Evolutionary conservation across 2,888 invertebrate genomes (phyloP), one percentile per base, ranked within the genome.

Genomic region (Latrodectus hesperus): DNA sequence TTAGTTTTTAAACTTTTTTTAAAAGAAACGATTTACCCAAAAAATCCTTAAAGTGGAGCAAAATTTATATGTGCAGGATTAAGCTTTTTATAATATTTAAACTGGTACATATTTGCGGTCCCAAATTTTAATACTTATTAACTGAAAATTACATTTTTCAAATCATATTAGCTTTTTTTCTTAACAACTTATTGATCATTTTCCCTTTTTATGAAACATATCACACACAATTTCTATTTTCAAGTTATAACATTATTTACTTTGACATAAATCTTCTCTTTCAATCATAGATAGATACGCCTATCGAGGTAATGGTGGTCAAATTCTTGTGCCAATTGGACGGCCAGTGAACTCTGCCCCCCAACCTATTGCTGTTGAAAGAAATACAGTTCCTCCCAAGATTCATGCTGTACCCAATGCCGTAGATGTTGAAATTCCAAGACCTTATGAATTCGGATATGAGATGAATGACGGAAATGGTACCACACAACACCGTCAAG

Each of bases 381-480:
- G n/a, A 12, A 68, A 17, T 77, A 70, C 55, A 78, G 60, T 80
- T 49, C 72, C 64, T 22, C 16, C 81, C n/a, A 74, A 81, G 72
- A 38, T 26, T 16, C 17, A 49, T 38, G 70, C 38, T 67, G 22
- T 71, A 22, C 64, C 60, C 12, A 10, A 70, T 38, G 38, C 38
- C 38, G 38, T 38, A 9, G 76, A 76, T 17, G 49, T 22, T 11
- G 83, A 71, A 64, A 60, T 26, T 11, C 49, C 26, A 64, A 71
- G 52, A 26, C 78, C 84, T 8, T 78, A 78, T 68, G 72, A 72
- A 73, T 84, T 84, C 26, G 84, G 73, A 10, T 84, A 52, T 77
- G 53, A 72, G 26, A 67, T 78, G 73, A 78, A 84, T 16, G 78
- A 84, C 26, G 84, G 84, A 14, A 84, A 84, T n/a, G 84, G 84